Evolutionary conservation across 1,140 invertebrate genomes (phyloP).

Genomic region (Belonocnema kinseyi): DNA sequence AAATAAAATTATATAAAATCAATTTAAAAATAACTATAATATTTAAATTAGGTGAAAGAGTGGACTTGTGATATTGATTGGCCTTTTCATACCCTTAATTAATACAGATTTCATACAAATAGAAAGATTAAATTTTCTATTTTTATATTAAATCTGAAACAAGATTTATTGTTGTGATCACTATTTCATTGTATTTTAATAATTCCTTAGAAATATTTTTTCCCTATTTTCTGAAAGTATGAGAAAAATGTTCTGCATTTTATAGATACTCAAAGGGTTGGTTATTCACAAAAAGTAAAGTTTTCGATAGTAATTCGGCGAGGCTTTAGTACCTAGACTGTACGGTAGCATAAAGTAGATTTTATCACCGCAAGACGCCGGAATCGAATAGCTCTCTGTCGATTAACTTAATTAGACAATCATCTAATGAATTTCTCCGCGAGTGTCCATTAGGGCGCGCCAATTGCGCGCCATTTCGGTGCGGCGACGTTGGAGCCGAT

Average conservation of each 20-base stretch:
- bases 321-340: slow-evolving; percentile 54
- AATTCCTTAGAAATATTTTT: background rate
- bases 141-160: no score
- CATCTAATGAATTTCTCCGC: slow-evolving; percentile 68
- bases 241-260: background rate
- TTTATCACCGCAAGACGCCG: slow-evolving; percentile 63
- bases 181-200: no score
- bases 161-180: no score
- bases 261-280: background rate
- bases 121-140: no score
- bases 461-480: slow-evolving; percentile 49
- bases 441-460: slow-evolving; percentile 59
- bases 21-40: no score
- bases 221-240: background rate
- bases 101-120: no score
- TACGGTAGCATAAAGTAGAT: slow-evolving; percentile 58
- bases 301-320: slow-evolving; percentile 46
- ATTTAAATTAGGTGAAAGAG: no score
- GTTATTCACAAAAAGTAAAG: slow-evolving; percentile 11
- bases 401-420: slow-evolving; percentile 73
- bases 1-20: no score
- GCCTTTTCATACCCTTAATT: no score
- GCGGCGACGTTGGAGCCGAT: slow-evolving; percentile 42
- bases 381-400: slow-evolving; percentile 61
- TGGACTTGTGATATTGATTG: no score